Percentiles rank a stretch among this genome's conserved stretches.
Conservation (phyloP, 2,113 vertebrate species). For the Ranitomeya imitator region DNA sequence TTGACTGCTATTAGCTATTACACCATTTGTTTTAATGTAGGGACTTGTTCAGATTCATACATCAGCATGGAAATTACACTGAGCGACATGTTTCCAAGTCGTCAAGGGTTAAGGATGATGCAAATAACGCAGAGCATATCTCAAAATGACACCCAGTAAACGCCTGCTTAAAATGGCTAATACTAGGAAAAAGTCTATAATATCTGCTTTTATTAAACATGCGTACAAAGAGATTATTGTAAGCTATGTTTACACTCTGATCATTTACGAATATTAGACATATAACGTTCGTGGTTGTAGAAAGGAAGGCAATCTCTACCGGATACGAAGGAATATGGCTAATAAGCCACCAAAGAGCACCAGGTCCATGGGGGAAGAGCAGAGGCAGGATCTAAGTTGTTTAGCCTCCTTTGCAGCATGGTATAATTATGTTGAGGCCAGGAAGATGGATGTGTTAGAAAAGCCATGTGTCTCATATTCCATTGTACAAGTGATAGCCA, state of each 20-base stretch:
- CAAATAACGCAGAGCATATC: background rate
- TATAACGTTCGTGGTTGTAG: background rate
- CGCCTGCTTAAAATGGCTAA: slow-evolving; percentile 15
- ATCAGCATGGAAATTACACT: background rate
- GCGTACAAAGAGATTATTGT: background rate
- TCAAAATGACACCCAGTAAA: background rate
- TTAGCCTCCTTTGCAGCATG: slow-evolving; percentile 39
- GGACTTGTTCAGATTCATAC: background rate
- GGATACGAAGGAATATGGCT: background rate
- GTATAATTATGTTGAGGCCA: slow-evolving; percentile 32
- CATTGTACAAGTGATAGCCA: slow-evolving; percentile 37
- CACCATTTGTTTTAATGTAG: background rate
- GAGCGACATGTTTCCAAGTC: background rate
- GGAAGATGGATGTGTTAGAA: slow-evolving; percentile 49
- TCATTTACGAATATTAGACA: background rate
- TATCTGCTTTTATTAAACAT: background rate
- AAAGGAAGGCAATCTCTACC: background rate
- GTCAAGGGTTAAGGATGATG: background rate
- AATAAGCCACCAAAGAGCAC: background rate
- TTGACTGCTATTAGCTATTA: background rate
- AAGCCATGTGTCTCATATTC: slow-evolving; percentile 41
- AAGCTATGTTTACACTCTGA: background rate
- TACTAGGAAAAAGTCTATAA: background rate
- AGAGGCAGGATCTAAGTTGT: slow-evolving; percentile 48
- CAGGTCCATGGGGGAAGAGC: slow-evolving; percentile 8